Evolutionary conservation across 2,797 vertebrate species (phyloP).

Genomic region (Xenops minutus): DNA sequence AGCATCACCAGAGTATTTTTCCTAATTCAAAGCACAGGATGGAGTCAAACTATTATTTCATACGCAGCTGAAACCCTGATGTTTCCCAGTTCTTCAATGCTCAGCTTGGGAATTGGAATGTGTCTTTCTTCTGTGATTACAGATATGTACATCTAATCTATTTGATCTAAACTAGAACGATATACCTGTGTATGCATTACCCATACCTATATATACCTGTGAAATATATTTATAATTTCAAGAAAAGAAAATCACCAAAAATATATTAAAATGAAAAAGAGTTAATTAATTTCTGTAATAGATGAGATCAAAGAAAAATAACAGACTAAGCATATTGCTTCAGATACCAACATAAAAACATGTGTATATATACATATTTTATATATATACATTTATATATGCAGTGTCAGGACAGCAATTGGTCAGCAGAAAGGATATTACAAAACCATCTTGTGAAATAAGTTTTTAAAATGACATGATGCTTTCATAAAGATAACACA

Average conservation of each 20-base stretch:
- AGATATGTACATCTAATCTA: background rate
- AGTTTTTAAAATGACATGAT: constrained; percentile 22
- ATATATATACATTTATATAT: constrained; percentile 30
- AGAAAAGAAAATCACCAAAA: background rate
- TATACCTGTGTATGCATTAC: background rate
- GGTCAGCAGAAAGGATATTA: background rate
- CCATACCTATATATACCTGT: background rate
- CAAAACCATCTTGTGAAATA: constrained; percentile 11
- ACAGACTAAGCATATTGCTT: constrained; percentile 21
- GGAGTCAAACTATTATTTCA: background rate
- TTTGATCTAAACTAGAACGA: background rate
- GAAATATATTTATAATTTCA: background rate
- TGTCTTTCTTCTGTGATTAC: background rate
- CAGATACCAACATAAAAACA: constrained; percentile 44
- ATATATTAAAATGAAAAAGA: background rate
- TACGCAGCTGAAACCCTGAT: background rate
- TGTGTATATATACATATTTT: background rate
- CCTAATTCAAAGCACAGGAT: background rate
- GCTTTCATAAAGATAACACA: background rate
- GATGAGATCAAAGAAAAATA: constrained; percentile 65
- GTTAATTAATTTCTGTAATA: constrained; percentile 36
- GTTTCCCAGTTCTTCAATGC: background rate
- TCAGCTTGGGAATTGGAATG: background rate
- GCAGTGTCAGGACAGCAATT: background rate
- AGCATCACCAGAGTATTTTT: background rate